Evolutionary conservation across 2,797 vertebrate genomes (phyloP), one percentile per base, ranked within the genome.

Genomic region (Xenentodon cancila): DNA sequence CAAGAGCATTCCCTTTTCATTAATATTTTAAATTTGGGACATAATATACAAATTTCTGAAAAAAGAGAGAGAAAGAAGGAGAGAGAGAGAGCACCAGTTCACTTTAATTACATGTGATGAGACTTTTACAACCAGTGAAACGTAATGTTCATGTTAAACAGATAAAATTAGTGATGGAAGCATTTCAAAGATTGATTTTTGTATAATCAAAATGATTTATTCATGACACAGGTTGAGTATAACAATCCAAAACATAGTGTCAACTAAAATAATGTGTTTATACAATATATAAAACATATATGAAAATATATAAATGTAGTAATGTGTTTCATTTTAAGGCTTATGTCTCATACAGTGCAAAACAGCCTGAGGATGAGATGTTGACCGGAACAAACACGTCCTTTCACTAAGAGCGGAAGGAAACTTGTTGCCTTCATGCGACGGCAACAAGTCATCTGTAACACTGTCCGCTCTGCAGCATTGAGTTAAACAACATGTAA

Each of bases 201-300:
- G 84, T 42, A 71, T 44, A 53, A 73, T 76, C 59, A 61, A 54
- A 75, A 79, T 60, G 3, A 82, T 89, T 89, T 89, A 89, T 88
- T 91, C 49, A 70, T 66, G 54, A 68, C 62, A 85, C 70, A 73
- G 20, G 43, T 68, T 46, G 73, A 53, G 37, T 75, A 79, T 61
- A 81, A 82, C 76, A 84, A 64, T 53, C 43, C 21, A 22, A 48
- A 48, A 20, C 46, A 40, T 40, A 40, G 13, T 40, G 37, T 40
- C 37, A 15, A 40, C 37, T 40, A 15, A 40, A 16, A 62, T 30
- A 34, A 46, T 68, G 21, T 70, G 64, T 66, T 69, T 77, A 72
- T 71, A 85, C 30, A 87, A 81, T 64, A 85, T 79, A 78, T 64
- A 54, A 71, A 77, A 77, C 55, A 80, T 68, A 40, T 68, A 70